Conservation (phyloP, 2,113 vertebrate genomes). For the Chlamydotis undulata region DNA sequence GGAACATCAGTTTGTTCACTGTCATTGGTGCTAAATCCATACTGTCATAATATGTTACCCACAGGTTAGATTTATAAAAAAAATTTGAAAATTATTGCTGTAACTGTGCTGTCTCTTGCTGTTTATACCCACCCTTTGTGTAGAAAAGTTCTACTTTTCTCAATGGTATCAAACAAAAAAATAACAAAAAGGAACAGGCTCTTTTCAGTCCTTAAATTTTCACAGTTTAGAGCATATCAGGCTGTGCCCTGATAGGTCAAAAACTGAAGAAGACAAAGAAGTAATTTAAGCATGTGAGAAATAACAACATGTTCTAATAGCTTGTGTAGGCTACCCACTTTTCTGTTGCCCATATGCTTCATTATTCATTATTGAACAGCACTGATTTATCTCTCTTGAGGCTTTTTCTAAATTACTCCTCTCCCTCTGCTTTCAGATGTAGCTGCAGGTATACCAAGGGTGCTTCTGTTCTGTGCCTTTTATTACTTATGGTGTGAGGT, state of each 20-base stretch:
- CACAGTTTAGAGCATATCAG: neutral
- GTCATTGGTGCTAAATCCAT: neutral
- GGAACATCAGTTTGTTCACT: neutral
- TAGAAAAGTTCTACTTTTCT: neutral
- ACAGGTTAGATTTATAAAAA: neutral
- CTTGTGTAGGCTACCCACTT: neutral
- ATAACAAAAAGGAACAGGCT: neutral
- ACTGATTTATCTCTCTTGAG: neutral
- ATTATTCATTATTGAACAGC: neutral
- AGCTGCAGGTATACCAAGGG: neutral
- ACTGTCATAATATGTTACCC: neutral
- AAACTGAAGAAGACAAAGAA: neutral
- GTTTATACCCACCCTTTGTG: neutral
- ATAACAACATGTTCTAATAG: neutral
- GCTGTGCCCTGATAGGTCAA: neutral
- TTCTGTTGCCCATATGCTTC: neutral
- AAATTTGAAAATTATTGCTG: neutral
- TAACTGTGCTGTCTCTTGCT: neutral
- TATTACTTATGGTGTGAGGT: neutral
- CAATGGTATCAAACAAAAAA: neutral
- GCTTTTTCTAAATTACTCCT: neutral
- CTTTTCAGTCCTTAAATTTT: neutral
- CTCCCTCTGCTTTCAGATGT: neutral
- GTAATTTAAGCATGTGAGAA: neutral
- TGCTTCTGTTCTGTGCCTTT: neutral